Evolutionary conservation across 37 sponge, comb jelly and placozoan genomes (phyloP), one percentile per base, ranked within the genome.

Genomic region (Beroe ovata): DNA sequence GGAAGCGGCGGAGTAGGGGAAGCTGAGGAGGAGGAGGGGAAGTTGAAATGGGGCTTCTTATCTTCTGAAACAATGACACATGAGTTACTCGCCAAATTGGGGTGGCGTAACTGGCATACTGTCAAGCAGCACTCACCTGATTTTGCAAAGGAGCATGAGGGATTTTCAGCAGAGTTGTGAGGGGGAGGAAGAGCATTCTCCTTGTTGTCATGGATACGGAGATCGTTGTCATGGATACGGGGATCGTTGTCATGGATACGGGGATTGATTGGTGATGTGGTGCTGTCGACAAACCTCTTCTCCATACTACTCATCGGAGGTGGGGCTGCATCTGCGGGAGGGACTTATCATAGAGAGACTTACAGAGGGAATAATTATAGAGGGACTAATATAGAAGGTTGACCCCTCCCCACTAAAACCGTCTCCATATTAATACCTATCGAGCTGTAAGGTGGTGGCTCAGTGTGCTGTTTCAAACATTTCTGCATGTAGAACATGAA

Each of bases 401-500:
- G 21, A 61, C 63, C 28, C 63, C 63, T 61, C 63, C 8, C 8
- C 63, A 61, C 63, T 25, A 61, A 3, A 3, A 61, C 59, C 59
- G 16, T 19, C 16, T 19, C 59, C 16, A 58, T 19, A 19, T 19
- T 19, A 19, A 58, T 16, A 61, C 22, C 28, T 61, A 61, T 61
- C 3, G 69, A 25, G 84, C 54, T 77, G 47, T 77, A 77, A 25
- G 84, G 84, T 2, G 84, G 84, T 36, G 84, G 84, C n/a, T 42
- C 84, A 20, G n/a, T 39, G 1, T 36, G 35, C 18, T 77, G 35
- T 28, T 39, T 20, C 25, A 77, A 29, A 77, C 84, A 77, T 54
- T 42, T 39, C 84, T 77, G 84, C 84, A 77, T 77, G 84, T 77
- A 77, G 21, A 77, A 77, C 84, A 77, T 77, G 54, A 77, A 77